Percentiles rank a stretch among this genome's conserved stretches.
phyloP scores from a whole-genome alignment of 2,113 vertebrate species.

The Anseranas semipalmata region DNA sequence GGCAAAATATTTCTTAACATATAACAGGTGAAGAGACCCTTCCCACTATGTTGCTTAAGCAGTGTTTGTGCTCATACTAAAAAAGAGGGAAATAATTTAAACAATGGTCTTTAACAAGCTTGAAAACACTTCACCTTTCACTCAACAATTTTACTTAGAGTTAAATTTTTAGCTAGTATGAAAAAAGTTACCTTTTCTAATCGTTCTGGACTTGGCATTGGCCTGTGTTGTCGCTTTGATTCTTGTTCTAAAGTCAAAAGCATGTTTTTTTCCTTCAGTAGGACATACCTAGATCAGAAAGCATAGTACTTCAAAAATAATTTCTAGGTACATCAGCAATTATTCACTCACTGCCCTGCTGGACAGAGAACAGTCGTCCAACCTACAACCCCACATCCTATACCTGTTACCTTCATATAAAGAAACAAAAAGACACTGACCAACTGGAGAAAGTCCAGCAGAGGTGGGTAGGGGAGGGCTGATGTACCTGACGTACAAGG shows the following conservation, averaged over 20 bases:
- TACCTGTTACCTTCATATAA: neutral
- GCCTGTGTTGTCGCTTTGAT: conserved; percentile 82
- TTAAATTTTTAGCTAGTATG: neutral
- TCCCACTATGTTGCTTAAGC: neutral
- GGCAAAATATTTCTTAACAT: neutral
- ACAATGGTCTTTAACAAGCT: neutral
- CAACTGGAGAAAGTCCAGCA: neutral
- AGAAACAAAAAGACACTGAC: neutral
- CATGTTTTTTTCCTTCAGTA: conserved; percentile 97
- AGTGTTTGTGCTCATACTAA: neutral
- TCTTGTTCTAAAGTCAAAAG: conserved; percentile 93
- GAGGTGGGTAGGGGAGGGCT: neutral
- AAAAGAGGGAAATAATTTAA: neutral
- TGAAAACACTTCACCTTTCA: neutral
- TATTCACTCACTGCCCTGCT: neutral
- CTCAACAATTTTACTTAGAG: neutral
- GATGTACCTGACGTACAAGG: too few species aligned
- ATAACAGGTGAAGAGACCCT: neutral
- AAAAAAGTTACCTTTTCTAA: conserved; percentile 85
- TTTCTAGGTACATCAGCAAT: neutral
- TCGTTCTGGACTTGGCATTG: conserved; percentile 94
- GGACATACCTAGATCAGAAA: conserved; percentile 87
- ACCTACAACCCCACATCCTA: neutral
- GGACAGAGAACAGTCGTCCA: neutral
- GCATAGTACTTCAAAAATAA: neutral